Percentiles rank a stretch among this genome's conserved stretches.
Conservation (phyloP, 2,113 vertebrate species). For the Crotalus helleri region DNA sequence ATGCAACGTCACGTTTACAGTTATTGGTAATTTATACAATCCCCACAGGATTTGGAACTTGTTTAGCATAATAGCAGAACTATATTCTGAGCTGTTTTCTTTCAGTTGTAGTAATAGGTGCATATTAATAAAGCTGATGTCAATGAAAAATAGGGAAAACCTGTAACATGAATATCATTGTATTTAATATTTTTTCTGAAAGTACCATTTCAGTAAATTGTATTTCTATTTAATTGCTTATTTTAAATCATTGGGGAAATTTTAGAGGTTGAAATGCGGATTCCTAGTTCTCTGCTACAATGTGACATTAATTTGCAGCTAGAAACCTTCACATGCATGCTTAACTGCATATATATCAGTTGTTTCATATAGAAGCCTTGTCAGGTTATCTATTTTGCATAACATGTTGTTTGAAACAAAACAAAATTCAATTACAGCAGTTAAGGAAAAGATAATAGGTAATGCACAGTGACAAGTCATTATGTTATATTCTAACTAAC, state of each 20-base stretch:
- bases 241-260: slow-evolving; percentile 79
- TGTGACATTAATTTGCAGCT: slow-evolving; percentile 72
- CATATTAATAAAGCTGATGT: slow-evolving; percentile 90
- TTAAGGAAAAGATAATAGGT: slow-evolving; percentile 48
- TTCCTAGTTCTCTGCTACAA: slow-evolving; percentile 70
- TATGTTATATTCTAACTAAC: slow-evolving; percentile 35
- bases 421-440: slow-evolving; percentile 59
- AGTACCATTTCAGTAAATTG: slow-evolving; percentile 73
- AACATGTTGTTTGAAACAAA: slow-evolving; percentile 57
- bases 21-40: slow-evolving; percentile 88
- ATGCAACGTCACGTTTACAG: slow-evolving; percentile 88
- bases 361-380: slow-evolving; percentile 57
- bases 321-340: slow-evolving; percentile 63
- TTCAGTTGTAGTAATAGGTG: slow-evolving; percentile 82
- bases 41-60: slow-evolving; percentile 79
- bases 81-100: slow-evolving; percentile 86
- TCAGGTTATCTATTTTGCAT: slow-evolving; percentile 61
- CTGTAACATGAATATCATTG: slow-evolving; percentile 73
- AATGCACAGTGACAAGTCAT: slow-evolving; percentile 30
- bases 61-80: slow-evolving; percentile 89
- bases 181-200: slow-evolving; percentile 78
- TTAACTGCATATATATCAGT: slow-evolving; percentile 63
- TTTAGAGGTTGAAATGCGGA: slow-evolving; percentile 72
- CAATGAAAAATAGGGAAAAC: slow-evolving; percentile 76
- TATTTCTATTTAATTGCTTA: slow-evolving; percentile 78